Conservation (phyloP, 2,888 invertebrate genomes). For the Rotaria magnacalcarata region DNA sequence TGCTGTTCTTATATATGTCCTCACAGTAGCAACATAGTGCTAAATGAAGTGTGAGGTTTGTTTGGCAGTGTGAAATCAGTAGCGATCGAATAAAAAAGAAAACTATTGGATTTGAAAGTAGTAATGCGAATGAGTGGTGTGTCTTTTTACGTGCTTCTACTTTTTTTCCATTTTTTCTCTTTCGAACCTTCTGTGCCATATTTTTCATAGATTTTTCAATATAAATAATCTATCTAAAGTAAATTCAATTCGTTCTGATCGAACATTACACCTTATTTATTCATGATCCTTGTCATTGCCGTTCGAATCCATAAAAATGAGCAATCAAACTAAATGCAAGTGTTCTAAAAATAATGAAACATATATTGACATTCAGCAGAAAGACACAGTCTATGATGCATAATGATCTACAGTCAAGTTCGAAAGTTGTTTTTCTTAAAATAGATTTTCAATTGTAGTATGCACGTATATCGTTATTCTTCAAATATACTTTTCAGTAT, state of each 20-base stretch:
- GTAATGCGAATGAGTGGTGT: background rate
- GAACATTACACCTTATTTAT: background rate
- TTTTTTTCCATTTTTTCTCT: background rate
- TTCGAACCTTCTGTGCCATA: background rate
- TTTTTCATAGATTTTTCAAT: background rate
- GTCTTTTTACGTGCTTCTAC: background rate
- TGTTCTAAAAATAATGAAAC: background rate
- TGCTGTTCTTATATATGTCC: background rate
- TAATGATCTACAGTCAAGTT: background rate
- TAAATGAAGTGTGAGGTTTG: conserved; percentile 10
- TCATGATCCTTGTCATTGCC: background rate
- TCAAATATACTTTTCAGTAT: no score
- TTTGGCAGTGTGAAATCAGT: background rate
- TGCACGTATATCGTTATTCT: background rate
- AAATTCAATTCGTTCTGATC: background rate
- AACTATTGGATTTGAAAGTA: background rate
- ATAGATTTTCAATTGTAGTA: background rate
- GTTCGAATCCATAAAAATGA: background rate
- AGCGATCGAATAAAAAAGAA: background rate
- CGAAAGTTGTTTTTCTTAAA: no score
- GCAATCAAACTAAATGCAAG: background rate
- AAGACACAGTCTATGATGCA: background rate
- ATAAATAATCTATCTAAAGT: background rate
- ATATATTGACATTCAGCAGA: background rate
- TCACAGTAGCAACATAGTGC: background rate